Conservation (phyloP, 2,888 invertebrate species). For the Microctonus hyperodae region DNA sequence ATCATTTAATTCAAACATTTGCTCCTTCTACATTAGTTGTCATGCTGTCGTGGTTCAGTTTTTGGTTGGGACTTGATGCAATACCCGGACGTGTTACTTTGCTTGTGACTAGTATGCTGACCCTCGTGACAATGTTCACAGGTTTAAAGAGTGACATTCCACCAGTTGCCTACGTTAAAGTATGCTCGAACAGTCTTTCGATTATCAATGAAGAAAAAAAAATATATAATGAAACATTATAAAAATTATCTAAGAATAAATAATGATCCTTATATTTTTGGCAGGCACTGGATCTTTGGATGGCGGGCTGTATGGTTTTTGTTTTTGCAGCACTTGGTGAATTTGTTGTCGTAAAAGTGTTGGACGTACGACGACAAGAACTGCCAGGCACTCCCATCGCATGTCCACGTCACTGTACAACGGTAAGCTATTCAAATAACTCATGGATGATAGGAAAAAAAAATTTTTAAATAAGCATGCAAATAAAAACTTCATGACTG, state of each 20-base stretch:
- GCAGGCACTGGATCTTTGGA: conserved; percentile 85
- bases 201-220: background rate
- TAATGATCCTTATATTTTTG: conserved; percentile 42
- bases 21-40: conserved; percentile 85
- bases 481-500: background rate
- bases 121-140: conserved; percentile 86
- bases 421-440: conserved; percentile 42
- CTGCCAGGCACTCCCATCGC: conserved; percentile 46
- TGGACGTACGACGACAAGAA: conserved; percentile 77
- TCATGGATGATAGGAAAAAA: conserved; percentile 2
- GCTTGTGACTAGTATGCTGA: conserved; percentile 84
- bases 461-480: background rate
- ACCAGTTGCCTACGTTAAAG: conserved; percentile 87
- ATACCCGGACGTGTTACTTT: conserved; percentile 84
- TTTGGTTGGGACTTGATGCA: conserved; percentile 85
- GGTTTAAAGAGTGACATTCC: conserved; percentile 83
- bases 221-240: background rate
- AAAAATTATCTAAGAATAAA: background rate
- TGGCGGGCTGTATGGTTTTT: conserved; percentile 89
- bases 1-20: conserved; percentile 85
- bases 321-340: conserved; percentile 85
- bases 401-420: conserved; percentile 47
- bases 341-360: conserved; percentile 83
- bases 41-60: conserved; percentile 86
- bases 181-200: conserved; percentile 55